Conservation (phyloP, 1,140 invertebrate genomes). For the Tachypleus tridentatus region DNA sequence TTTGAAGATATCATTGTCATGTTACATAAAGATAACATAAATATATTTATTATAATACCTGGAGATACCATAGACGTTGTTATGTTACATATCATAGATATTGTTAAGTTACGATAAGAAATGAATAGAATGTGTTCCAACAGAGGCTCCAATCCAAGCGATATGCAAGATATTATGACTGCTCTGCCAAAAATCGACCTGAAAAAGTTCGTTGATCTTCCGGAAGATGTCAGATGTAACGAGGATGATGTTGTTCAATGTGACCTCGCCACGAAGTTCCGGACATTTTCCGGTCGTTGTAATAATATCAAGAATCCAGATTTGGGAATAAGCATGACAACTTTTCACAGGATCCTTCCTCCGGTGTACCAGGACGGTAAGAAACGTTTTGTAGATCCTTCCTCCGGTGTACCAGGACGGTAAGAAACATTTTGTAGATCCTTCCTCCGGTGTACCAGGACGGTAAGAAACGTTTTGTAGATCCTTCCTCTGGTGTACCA, state of each 20-base stretch:
- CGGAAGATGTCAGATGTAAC: slow-evolving; percentile 17
- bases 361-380: slow-evolving; percentile 76
- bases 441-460: too few species aligned
- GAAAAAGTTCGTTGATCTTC: slow-evolving; percentile 34
- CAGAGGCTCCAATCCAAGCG: neutral
- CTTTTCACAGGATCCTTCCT: slow-evolving; percentile 70
- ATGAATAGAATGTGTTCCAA: too few species aligned
- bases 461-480: too few species aligned
- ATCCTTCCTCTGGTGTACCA: slow-evolving; percentile 75
- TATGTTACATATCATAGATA: too few species aligned
- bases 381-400: too few species aligned
- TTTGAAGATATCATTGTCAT: too few species aligned
- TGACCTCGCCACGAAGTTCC: slow-evolving; percentile 63
- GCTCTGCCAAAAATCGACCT: slow-evolving; percentile 36
- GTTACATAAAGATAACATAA: too few species aligned
- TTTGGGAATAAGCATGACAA: slow-evolving; percentile 61
- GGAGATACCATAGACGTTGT: too few species aligned
- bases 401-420: too few species aligned
- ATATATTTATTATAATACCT: too few species aligned
- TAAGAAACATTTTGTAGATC: too few species aligned
- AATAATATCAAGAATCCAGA: slow-evolving; percentile 82
- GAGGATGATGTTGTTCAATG: slow-evolving; percentile 47
- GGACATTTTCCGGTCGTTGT: slow-evolving; percentile 71
- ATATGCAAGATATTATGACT: slow-evolving; percentile 33
- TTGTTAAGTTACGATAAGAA: too few species aligned